phyloP scores from a whole-genome alignment of 2,888 invertebrate species.

The Scaptomyza tumidula region DNA sequence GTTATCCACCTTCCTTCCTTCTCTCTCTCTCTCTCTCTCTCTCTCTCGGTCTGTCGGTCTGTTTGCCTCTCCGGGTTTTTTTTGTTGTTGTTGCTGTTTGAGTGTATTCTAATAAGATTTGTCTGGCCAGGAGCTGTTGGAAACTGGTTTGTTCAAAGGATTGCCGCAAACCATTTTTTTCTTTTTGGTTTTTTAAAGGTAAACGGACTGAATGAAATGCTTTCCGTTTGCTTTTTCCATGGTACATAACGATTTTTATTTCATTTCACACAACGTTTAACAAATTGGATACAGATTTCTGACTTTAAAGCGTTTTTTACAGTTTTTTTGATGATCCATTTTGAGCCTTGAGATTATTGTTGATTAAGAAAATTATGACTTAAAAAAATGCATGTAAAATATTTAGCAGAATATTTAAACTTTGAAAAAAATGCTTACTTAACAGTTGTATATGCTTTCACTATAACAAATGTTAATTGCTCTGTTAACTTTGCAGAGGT shows the following conservation, averaged over 20 bases:
- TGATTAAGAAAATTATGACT: background rate
- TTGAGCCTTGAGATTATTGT: background rate
- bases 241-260: constrained; percentile 31
- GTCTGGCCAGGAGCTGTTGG: constrained; percentile 49
- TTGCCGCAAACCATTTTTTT: constrained; percentile 28
- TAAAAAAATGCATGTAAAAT: background rate
- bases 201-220: constrained; percentile 44
- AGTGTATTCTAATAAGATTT: constrained; percentile 75
- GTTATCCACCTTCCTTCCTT: constrained; percentile 25
- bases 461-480: background rate
- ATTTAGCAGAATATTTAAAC: too few relatives aligned
- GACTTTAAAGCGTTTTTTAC: constrained; percentile 8
- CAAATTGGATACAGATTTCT: constrained; percentile 21
- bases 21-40: background rate
- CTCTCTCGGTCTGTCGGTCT: background rate
- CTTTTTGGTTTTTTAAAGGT: constrained; percentile 25
- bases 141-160: constrained; percentile 58
- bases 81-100: constrained; percentile 7
- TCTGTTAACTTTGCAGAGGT: background rate
- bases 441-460: background rate
- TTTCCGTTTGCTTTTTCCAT: constrained; percentile 9
- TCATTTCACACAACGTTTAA: constrained; percentile 46
- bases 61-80: background rate
- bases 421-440: background rate
- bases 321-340: background rate